Base-by-base conservation (phyloP, 2,113 vertebrate genomes). In the Archilochus colubris region DNA sequence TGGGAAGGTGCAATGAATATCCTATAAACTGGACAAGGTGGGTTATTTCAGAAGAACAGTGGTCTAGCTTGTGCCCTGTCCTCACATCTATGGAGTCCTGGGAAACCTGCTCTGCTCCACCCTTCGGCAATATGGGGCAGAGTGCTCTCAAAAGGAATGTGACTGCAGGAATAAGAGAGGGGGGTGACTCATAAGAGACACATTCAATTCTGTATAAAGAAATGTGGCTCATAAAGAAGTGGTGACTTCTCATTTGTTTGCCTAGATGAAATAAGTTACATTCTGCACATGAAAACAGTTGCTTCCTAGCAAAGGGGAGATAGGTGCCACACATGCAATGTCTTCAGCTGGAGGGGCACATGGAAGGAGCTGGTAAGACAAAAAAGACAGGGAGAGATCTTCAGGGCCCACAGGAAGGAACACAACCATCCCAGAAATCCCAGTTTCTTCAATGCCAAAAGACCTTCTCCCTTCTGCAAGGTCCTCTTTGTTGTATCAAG, bases 21-120 rank as follows among this genome's bases (percentile, higher is more conserved):
- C 44, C 83, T 86, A 11, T 75, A 79, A 91, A 64, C 79, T 48
- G 38, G 46, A 95, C 83, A 92, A 83, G 92, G 94, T 91, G 90
- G 79, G 90, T 76, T 73, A 21, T 25, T 74, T 24, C n/a, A 81
- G 23, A 20, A 36, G 19, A 75, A 17, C 3, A 1, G 68, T 30
- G 75, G 36, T 31, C 23, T 50, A 83, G 20, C 6, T 68, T 78
- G 50, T 50, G 66, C 75, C 28, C 40, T 59, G 17, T 44, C 36
- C 36, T 82, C 38, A 63, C n/a, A 57, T 36, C 31, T 25, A 2
- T 0, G 53, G 17, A 69, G 27, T 27, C 17, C 46, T 46, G 8
- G 9, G 54, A 19, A 79, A 69, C 19, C 6, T 2, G 0, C 36
- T 79, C 44, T 68, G 20, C 28, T 59, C 28, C 55, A 86, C 44